Base-by-base conservation (phyloP, 2,113 vertebrate genomes). In the Ochotona curzoniae region DNA sequence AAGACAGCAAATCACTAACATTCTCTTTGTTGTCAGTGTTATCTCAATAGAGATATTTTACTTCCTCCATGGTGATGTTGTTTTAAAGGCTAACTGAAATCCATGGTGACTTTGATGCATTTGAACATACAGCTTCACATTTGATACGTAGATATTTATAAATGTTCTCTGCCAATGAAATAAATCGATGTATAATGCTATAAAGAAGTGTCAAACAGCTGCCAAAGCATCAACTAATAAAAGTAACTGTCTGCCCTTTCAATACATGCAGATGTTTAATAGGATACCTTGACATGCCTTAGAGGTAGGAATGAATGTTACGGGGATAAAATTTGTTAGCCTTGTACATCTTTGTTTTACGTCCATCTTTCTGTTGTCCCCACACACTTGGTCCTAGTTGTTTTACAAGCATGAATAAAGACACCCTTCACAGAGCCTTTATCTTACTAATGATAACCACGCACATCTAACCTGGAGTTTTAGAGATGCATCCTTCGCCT, bases 151-250 rank as follows among this genome's bases (percentile, higher is more conserved):
- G 78, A 64, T 78, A 91, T 35, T 93, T 89, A 83, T 49, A 69
- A 32, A 26, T 57, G 10, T 64, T 87, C 35, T 74, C 54, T 95
- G 38, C 32, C 81, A 81, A 26, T 71, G 88, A 70, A 79, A 92
- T 28, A 28, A 73, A 93, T 87, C 90, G 35, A 69, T 79, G 70
- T 78, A 0, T 78, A 91, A 81, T 61, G 1, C 78, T n/a, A 83
- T 28, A 6, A 38, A 64, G 44, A 35, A 66, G 25, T 49, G 78
- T 57, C 51, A 93, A 90, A 90, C 21, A 96, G 54, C 82, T 89
- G 18, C 83, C 28, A 71, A 80, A 60, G 17, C 60, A 78, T 92
- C 95, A 95, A 95, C 12, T 64, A 85, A 80, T 76, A 73, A 63
- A 94, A 84, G 66, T 54, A 87, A 89, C 26, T 32, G 57, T 60